Evolutionary conservation across 1,140 invertebrate genomes (phyloP), one percentile per base, ranked within the genome.

Genomic region (Trichomalopsis sarcophagae): DNA sequence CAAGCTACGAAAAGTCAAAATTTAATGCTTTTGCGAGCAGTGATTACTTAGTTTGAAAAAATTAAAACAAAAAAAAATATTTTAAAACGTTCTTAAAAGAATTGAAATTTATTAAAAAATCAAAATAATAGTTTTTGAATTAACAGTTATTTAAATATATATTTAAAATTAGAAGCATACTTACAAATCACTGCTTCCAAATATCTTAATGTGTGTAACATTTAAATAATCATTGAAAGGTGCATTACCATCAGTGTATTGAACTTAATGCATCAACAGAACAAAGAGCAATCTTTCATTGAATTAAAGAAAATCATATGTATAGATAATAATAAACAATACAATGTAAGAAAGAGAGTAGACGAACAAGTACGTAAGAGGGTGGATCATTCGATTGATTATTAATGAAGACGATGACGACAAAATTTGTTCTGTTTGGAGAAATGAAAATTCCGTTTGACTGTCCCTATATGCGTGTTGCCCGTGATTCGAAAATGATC

Each of bases 141-240:
- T 62, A 21, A 62, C 21, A 62, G 17, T 62, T 62, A 62, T 62
- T 62, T 62, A 62, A 14, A 36, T 36, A 62, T 62, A 62, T 62
- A 62, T 21, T 62, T 62, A n/a, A 62, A 62, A 17, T 62, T 71
- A 83, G 11, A 68, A 71, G 27, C 40, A 36, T 62, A 76, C 81
- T 85, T 76, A 79, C 75, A 81, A 76, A 27, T 85, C 55, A 85
- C 71, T 81, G 78, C 84, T 85, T 85, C 84, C 84, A 81, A 85
- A 85, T 76, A 81, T 81, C 84, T 69, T 50, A 81, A 76, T 30
- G 62, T 79, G 62, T 79, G 3, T 81, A 81, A 80, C 47, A 76
- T 85, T 81, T 21, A 81, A 81, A 81, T 71, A 84, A 80, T 75
- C 77, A 80, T 84, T 21, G 7, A 62, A 40, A n/a, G 73, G 44